Evolutionary conservation across 2,113 vertebrate species (phyloP), one percentile per base, ranked within the genome.

Genomic region (Thamnaconus septentrionalis): DNA sequence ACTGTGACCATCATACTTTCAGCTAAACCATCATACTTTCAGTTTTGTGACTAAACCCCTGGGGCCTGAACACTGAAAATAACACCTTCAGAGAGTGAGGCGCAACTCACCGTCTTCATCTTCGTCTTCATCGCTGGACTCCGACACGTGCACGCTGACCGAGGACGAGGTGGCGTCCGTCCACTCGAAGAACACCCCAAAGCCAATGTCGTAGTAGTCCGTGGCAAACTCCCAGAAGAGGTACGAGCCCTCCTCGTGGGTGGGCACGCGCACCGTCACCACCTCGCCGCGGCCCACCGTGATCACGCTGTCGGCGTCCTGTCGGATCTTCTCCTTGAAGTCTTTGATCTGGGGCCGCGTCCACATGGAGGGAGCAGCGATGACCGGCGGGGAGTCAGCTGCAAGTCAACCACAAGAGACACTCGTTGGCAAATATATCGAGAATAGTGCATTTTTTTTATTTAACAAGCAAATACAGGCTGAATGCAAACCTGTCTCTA

Each of bases 141-240:
- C 98, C 0, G 96, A 98, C 88, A 99, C 96, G 31, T 99, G 97
- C 65, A 99, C 97, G 41, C 96, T 99, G 89, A 99, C 96, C 0
- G 96, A 91, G 12, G 95, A 96, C 8, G 95, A 96, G 43, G 96
- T 93, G 39, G 95, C 93, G 57, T 98, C 96, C 78, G 95, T 98
- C 98, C 98, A 99, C 93, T 99, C 98, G 86, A 99, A 99, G 90
- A 96, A 96, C 58, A 99, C 97, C 69, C 97, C 97, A 88, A 99
- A 99, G 81, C 97, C 97, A 85, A 99, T 94, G 93, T 99, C 97
- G 83, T 99, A 99, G 92, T 92, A 94, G 94, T 99, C 97, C 65
- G 96, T 99, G 72, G 97, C 97, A 89, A 99, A 99, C 88, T 99
- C 97, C 97, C 97, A 99, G 83, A 99, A 99, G 64, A 99, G 94